Evolutionary conservation across 2,113 vertebrate species (phyloP).

Genomic region (Zosterops borbonicus): DNA sequence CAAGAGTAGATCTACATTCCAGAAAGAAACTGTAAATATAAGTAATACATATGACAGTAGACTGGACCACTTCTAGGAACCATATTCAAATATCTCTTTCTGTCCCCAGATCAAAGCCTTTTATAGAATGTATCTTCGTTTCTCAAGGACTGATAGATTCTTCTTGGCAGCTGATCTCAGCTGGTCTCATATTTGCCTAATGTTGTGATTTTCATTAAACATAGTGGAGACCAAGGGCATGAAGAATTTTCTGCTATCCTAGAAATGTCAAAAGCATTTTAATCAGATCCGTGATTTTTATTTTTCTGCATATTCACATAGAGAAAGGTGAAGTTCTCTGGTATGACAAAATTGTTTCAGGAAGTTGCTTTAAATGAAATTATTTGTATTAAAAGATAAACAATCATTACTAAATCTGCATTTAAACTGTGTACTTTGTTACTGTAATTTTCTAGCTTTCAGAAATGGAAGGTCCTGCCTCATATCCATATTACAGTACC

Average conservation of each 20-base stretch:
- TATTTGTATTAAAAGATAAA: neutral
- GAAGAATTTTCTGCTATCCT: neutral
- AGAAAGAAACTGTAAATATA: neutral
- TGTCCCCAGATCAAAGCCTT: neutral
- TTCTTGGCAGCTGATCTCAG: neutral
- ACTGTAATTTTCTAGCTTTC: neutral
- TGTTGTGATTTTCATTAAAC: neutral
- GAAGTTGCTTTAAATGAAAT: neutral
- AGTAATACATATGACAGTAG: neutral
- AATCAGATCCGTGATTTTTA: neutral
- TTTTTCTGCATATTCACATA: neutral
- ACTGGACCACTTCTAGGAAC: neutral
- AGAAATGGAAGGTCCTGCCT: neutral
- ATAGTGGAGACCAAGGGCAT: neutral
- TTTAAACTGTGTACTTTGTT: neutral
- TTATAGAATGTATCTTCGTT: neutral
- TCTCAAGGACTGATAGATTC: neutral
- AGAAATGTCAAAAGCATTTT: neutral
- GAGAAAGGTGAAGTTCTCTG: neutral
- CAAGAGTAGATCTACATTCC: neutral
- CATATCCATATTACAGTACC: neutral
- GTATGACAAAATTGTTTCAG: neutral
- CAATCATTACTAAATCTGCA: neutral
- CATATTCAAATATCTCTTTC: neutral
- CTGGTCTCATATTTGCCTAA: neutral